These are phyloP conservation scores for Willowsia nigromaculata DNA, from an alignment of 2,888 invertebrate species.

Conservation along the genomic window DNA sequence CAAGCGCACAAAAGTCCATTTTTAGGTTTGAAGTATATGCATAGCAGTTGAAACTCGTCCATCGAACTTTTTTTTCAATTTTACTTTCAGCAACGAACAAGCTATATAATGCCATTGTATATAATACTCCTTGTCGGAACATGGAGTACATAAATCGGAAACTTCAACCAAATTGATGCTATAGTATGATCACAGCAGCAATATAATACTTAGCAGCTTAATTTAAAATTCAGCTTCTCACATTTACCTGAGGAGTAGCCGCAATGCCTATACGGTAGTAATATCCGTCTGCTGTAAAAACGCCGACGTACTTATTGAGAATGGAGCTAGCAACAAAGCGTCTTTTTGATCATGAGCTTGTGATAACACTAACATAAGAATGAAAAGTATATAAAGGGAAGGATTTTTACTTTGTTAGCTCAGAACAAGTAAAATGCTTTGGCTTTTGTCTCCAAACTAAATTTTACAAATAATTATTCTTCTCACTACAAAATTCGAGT, in stretches of 20 bases:
- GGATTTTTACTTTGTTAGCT: conserved; percentile 47
- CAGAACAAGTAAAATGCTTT: not conserved
- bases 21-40: not conserved
- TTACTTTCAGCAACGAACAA: not conserved
- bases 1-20: not conserved
- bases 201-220: not conserved
- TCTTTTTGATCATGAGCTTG: conserved; percentile 55
- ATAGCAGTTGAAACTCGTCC: not conserved
- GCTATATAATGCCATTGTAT: not conserved
- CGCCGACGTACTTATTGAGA: conserved; percentile 10
- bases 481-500: not conserved
- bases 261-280: not conserved
- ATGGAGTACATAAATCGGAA: not conserved
- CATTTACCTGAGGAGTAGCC: conserved; percentile 55
- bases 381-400: conserved; percentile 12
- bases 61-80: not conserved
- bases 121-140: not conserved
- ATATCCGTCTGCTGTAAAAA: not conserved
- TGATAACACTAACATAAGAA: conserved; percentile 51
- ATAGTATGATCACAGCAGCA: not conserved
- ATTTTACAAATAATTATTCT: not conserved
- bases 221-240: conserved; percentile 54
- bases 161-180: not conserved
- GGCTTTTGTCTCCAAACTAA: conserved; percentile 44
- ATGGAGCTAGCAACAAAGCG: conserved; percentile 23